A percentile compares a stretch with the other conserved stretches of the same genome.
Conservation (phyloP, 2,888 invertebrate genomes). For the Drosophila kanekoi region DNA sequence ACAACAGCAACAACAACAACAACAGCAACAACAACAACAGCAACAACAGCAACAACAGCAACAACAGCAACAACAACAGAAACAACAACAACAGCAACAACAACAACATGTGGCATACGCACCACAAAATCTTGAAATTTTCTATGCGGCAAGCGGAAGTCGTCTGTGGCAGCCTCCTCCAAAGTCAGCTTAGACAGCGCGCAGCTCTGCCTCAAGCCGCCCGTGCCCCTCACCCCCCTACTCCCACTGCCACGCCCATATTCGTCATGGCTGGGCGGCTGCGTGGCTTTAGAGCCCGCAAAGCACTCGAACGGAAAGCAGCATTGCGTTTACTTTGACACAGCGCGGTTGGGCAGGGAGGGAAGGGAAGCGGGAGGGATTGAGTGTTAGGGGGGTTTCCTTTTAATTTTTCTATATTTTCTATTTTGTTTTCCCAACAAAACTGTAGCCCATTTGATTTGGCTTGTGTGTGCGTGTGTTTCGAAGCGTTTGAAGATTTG, state of each 20-base stretch:
- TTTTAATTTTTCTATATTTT: constrained; percentile 9
- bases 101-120: constrained; percentile 30
- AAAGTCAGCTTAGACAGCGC: neutral
- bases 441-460: constrained; percentile 45
- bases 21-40: constrained; percentile 20
- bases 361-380: neutral
- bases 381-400: constrained; percentile 2
- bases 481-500: constrained; percentile 75
- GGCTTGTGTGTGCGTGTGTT: constrained; percentile 62
- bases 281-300: constrained; percentile 51
- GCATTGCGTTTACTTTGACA: constrained; percentile 39
- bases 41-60: constrained; percentile 1
- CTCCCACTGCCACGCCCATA: constrained; percentile 7
- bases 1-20: constrained; percentile 15
- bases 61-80: constrained; percentile 6
- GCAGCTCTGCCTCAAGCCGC: neutral
- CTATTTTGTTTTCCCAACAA: constrained; percentile 18
- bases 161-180: constrained; percentile 32
- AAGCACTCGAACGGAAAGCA: constrained; percentile 69
- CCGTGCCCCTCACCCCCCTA: neutral
- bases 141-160: constrained; percentile 59
- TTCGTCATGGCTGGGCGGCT: constrained; percentile 71
- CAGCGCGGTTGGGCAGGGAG: neutral
- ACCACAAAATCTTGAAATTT: constrained; percentile 37
- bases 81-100: constrained; percentile 14